phyloP scores from a whole-genome alignment of 2,797 vertebrate species.

The Argentina silus region DNA sequence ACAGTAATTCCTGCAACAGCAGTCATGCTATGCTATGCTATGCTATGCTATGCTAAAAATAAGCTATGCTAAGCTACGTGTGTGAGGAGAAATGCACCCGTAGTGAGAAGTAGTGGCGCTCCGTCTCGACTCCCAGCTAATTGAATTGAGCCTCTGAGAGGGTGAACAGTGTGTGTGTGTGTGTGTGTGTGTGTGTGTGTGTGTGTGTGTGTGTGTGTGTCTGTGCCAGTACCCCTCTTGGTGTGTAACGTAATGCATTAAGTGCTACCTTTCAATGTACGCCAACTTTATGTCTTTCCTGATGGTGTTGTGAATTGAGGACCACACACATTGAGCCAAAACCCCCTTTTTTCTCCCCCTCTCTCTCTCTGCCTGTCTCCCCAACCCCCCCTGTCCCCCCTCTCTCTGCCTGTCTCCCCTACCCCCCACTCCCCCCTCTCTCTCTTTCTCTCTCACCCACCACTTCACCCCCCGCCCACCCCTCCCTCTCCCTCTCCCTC shows the following conservation, averaged over 20 bases:
- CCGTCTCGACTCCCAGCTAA: no score
- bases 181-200: no score
- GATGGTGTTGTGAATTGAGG: neutral
- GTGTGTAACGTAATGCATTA: neutral
- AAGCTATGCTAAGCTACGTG: no score
- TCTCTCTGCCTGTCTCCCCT: neutral
- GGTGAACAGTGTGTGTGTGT: neutral
- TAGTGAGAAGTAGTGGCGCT: no score
- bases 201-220: no score
- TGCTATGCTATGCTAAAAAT: no score
- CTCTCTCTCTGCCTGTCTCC: neutral
- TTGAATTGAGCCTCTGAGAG: no score
- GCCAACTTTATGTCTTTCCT: neutral
- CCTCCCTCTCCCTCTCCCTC: slow-evolving; percentile 15
- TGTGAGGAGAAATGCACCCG: no score
- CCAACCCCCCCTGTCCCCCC: neutral
- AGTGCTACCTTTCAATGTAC: neutral
- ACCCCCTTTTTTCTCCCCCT: neutral
- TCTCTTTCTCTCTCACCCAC: slow-evolving; percentile 6
- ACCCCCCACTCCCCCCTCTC: neutral
- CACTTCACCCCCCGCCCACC: neutral
- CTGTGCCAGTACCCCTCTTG: neutral
- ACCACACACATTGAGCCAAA: neutral
- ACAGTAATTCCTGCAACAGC: no score
- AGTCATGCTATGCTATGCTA: no score